These are phyloP conservation scores for Drosophila pallidifrons DNA, from an alignment of 1,140 invertebrate genomes.

Conservation along the genomic window DNA sequence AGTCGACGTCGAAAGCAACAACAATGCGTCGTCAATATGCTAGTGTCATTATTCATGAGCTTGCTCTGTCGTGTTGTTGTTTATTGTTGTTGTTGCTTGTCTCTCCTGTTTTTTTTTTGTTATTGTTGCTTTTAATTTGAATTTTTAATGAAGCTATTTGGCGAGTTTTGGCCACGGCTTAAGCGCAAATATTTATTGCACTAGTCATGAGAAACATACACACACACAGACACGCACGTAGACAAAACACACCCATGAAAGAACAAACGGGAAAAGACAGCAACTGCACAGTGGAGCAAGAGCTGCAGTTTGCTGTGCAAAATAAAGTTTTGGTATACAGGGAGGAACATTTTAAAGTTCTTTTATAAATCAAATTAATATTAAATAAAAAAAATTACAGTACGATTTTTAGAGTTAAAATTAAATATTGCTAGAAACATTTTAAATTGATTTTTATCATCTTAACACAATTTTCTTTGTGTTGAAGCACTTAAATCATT, in stretches of 20 bases:
- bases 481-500: no score
- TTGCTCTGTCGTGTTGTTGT: conserved; percentile 17
- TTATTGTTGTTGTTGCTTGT: conserved; percentile 41
- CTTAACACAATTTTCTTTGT: neutral
- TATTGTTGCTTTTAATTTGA: conserved; percentile 64
- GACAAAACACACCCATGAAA: conserved; percentile 41
- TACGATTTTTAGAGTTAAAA: no score
- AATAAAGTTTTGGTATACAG: neutral
- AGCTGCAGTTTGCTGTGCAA: neutral
- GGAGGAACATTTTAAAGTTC: neutral
- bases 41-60: conserved; percentile 43
- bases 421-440: no score
- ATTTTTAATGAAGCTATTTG: conserved; percentile 81
- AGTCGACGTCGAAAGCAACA: conserved; percentile 32
- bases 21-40: conserved; percentile 10
- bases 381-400: neutral
- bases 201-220: conserved; percentile 65
- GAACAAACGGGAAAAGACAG: conserved; percentile 30
- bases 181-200: conserved; percentile 80
- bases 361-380: neutral
- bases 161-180: conserved; percentile 63
- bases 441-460: no score
- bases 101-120: conserved; percentile 32
- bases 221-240: neutral
- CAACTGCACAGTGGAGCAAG: conserved; percentile 40